A percentile compares a stretch with the other conserved stretches of the same genome.
Conservation (phyloP, 1,140 invertebrate species). For the Drosophila lacteicornis region DNA sequence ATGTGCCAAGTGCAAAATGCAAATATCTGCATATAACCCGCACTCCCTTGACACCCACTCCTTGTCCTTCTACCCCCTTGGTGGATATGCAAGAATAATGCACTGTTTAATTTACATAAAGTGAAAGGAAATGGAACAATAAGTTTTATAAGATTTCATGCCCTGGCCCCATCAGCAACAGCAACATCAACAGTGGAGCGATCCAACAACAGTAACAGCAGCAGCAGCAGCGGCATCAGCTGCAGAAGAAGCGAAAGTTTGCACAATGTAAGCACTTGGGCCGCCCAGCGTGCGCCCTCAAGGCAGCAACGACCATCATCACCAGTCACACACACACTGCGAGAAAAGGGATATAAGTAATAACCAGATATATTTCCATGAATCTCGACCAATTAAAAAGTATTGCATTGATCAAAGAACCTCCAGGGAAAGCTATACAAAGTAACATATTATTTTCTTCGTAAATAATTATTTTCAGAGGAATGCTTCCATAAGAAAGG, state of each 20-base stretch:
- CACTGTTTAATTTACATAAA: slow-evolving; percentile 78
- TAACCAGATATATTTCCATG: background rate
- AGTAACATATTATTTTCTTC: too few species aligned
- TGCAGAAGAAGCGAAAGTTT: slow-evolving; percentile 75
- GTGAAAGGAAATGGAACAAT: slow-evolving; percentile 79
- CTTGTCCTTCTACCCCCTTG: background rate
- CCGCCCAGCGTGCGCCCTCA: slow-evolving; percentile 44
- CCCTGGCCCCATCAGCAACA: slow-evolving; percentile 13
- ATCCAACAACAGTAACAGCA: background rate
- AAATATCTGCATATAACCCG: slow-evolving; percentile 32
- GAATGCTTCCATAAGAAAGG: too few species aligned
- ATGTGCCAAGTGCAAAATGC: slow-evolving; percentile 44
- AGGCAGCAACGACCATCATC: slow-evolving; percentile 46
- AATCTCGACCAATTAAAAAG: background rate
- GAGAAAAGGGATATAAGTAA: background rate
- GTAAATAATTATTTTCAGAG: too few species aligned
- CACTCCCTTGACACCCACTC: slow-evolving; percentile 3
- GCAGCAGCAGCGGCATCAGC: slow-evolving; percentile 27
- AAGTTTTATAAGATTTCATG: slow-evolving; percentile 68
- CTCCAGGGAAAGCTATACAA: background rate
- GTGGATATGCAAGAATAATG: slow-evolving; percentile 59
- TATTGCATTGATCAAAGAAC: too few species aligned
- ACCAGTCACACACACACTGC: slow-evolving; percentile 15
- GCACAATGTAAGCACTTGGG: slow-evolving; percentile 54
- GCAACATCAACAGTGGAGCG: slow-evolving; percentile 15